phyloP scores from a whole-genome alignment of 1,140 invertebrate genomes.

The Heliconius congener region DNA sequence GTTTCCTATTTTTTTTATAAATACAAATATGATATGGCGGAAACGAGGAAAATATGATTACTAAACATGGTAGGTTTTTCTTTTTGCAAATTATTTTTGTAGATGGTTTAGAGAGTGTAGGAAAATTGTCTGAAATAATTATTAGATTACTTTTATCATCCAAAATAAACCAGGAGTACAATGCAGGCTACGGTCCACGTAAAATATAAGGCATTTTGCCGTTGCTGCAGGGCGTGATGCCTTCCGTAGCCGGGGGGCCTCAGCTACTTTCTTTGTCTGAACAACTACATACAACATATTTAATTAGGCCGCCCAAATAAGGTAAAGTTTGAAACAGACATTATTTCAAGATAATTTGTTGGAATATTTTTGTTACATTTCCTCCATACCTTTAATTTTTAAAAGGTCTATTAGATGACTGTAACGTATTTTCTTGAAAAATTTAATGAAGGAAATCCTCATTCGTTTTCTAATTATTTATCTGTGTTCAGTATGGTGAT shows the following conservation, averaged over 20 bases:
- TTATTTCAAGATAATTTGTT: neutral
- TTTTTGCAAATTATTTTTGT: no score
- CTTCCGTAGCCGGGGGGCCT: slow-evolving; percentile 42
- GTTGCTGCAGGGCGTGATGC: slow-evolving; percentile 24
- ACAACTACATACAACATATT: slow-evolving; percentile 62
- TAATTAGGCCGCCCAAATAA: slow-evolving; percentile 57
- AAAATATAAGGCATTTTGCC: slow-evolving; percentile 26
- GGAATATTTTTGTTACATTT: no score
- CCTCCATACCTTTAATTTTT: neutral
- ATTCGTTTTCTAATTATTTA: no score
- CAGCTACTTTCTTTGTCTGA: slow-evolving; percentile 57
- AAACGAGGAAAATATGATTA: no score
- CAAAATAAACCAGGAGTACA: neutral
- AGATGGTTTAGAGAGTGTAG: no score
- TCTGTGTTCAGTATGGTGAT: no score
- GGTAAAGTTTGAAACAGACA: neutral
- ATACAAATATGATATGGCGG: no score
- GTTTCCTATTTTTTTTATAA: no score
- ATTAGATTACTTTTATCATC: neutral
- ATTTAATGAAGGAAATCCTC: no score
- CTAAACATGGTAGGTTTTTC: no score
- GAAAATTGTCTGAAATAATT: neutral
- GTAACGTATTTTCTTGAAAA: neutral
- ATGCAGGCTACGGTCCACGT: neutral
- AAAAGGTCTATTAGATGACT: neutral